Evolutionary conservation across 2,797 vertebrate species (phyloP).

Genomic region (Ctenopoma kingsleyae): DNA sequence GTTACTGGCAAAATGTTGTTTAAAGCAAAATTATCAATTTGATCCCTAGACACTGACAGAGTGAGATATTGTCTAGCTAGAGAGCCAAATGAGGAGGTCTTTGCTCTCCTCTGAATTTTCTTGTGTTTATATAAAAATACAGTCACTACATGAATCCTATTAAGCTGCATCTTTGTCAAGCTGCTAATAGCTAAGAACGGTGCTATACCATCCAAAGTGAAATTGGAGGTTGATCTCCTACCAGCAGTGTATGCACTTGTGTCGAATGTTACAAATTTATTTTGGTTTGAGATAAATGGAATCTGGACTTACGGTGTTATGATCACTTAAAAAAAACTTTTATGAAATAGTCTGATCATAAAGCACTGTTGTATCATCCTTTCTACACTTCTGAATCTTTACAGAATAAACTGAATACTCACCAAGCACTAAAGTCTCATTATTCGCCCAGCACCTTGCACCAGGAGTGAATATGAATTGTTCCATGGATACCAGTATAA

Average conservation of each 20-base stretch:
- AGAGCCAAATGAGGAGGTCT: conserved; percentile 83
- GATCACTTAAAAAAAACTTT: conserved; percentile 82
- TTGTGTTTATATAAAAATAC: conserved; percentile 81
- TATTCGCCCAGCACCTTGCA: conserved; percentile 37
- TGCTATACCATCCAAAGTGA: conserved; percentile 89
- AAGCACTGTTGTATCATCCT: conserved; percentile 87
- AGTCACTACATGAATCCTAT: conserved; percentile 85
- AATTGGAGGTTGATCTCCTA: conserved; percentile 85
- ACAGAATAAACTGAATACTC: conserved; percentile 88
- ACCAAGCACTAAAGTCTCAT: conserved; percentile 61
- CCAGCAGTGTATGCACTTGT: conserved; percentile 87
- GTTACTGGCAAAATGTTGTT: conserved; percentile 77
- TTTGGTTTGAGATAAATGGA: conserved; percentile 83
- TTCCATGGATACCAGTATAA: conserved; percentile 18
- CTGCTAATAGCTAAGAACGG: conserved; percentile 86
- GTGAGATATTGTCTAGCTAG: conserved; percentile 83
- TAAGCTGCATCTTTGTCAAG: conserved; percentile 87
- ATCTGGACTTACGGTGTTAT: conserved; percentile 88
- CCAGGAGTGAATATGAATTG: conserved; percentile 33
- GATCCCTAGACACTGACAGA: conserved; percentile 82
- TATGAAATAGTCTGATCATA: conserved; percentile 86
- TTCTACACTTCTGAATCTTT: conserved; percentile 89
- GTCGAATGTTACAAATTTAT: conserved; percentile 86
- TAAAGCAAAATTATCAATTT: conserved; percentile 80
- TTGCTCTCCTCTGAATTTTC: conserved; percentile 82